These are phyloP conservation scores for Onychorhynchus coronatus DNA, from an alignment of 2,113 vertebrate species.

Conservation along the genomic window DNA sequence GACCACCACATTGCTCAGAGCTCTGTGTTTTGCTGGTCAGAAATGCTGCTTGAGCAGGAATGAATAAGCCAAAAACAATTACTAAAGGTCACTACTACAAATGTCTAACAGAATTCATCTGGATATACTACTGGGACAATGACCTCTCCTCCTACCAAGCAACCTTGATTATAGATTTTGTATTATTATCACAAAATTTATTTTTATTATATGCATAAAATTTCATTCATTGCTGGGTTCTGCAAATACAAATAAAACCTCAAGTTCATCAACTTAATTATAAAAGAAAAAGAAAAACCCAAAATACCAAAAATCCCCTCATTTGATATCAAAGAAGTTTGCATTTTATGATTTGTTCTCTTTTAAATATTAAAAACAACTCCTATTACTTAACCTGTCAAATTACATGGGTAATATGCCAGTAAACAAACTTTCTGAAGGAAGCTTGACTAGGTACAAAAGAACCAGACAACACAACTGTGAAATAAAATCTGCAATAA, in stretches of 20 bases:
- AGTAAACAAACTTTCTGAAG: background rate
- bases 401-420: background rate
- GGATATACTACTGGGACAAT: background rate
- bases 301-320: accelerated
- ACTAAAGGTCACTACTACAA: background rate
- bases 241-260: background rate
- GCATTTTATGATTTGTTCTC: background rate
- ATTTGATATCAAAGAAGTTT: background rate
- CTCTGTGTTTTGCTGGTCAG: background rate
- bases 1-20: background rate
- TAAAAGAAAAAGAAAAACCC: background rate
- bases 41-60: background rate
- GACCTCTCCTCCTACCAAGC: background rate
- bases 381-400: background rate
- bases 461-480: background rate
- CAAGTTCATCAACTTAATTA: background rate
- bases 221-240: background rate
- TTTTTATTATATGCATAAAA: background rate
- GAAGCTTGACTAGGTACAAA: background rate
- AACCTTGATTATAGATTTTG: background rate
- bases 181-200: background rate
- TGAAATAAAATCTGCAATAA: background rate
- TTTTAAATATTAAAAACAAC: background rate
- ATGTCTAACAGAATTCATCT: background rate
- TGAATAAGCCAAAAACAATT: background rate